phyloP scores from a whole-genome alignment of 2,888 invertebrate species.

The Eumacrocentrus americanus region DNA sequence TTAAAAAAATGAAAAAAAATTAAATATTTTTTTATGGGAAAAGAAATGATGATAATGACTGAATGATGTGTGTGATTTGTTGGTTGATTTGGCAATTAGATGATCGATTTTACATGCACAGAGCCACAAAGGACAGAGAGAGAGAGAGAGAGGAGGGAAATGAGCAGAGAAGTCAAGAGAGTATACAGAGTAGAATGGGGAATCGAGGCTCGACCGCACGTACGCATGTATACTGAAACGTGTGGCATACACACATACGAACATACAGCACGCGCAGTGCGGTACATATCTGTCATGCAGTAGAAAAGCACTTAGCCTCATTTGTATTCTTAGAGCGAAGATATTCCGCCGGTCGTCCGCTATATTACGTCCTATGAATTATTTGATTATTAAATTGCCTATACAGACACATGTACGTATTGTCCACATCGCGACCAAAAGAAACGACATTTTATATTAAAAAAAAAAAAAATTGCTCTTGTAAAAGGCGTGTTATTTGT shows the following conservation, averaged over 20 bases:
- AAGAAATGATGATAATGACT: background rate
- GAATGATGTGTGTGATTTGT: background rate
- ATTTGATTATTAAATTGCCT: constrained; percentile 60
- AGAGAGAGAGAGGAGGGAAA: constrained; percentile 22
- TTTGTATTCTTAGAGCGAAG: constrained; percentile 60
- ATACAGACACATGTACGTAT: background rate
- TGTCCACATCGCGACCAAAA: too few species aligned
- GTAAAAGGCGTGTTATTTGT: background rate
- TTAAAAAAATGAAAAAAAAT: background rate
- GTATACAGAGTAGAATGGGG: too few species aligned
- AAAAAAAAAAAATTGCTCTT: background rate
- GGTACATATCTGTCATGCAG: constrained; percentile 40
- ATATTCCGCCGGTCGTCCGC: constrained; percentile 44
- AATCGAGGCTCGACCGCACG: constrained; percentile 22
- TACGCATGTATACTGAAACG: constrained; percentile 28
- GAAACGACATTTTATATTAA: background rate
- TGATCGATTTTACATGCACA: constrained; percentile 4
- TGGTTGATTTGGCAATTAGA: background rate
- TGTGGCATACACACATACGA: constrained; percentile 26
- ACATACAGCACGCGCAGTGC: constrained; percentile 14
- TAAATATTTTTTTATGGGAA: background rate
- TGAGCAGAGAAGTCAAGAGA: constrained; percentile 34
- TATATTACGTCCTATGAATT: constrained; percentile 61
- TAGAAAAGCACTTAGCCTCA: constrained; percentile 57
- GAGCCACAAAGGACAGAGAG: constrained; percentile 9